phyloP scores from a whole-genome alignment of 2,888 invertebrate species.

The Apamea crenata region DNA sequence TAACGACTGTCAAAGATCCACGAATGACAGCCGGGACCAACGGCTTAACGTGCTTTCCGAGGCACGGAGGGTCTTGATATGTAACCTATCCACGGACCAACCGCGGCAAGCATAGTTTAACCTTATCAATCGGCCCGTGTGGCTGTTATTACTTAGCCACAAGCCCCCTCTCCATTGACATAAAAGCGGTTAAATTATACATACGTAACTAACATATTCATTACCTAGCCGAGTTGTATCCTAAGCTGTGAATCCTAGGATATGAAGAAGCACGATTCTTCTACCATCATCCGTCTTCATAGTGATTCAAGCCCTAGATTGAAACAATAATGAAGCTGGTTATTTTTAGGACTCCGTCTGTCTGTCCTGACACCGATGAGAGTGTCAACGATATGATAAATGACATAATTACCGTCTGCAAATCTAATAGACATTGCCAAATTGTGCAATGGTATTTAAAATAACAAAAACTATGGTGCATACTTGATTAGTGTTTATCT shows the following conservation, averaged over 20 bases:
- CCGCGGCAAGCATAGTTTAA: too few relatives aligned
- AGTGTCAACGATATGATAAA: constrained; percentile 65
- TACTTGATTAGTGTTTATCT: constrained; percentile 13
- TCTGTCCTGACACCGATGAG: constrained; percentile 47
- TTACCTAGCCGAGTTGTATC: constrained; percentile 15
- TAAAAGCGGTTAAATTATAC: neutral
- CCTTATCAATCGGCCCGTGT: too few relatives aligned
- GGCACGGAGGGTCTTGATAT: too few relatives aligned
- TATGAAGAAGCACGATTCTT: constrained; percentile 4
- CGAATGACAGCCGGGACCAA: too few relatives aligned
- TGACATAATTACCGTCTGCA: constrained; percentile 46
- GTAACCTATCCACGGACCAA: too few relatives aligned
- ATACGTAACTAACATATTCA: constrained; percentile 7
- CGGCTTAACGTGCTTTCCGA: too few relatives aligned
- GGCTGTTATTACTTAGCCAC: too few relatives aligned
- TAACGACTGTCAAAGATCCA: too few relatives aligned
- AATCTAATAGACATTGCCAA: constrained; percentile 62
- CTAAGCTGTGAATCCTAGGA: neutral
- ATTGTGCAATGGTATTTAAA: constrained; percentile 44
- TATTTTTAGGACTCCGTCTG: constrained; percentile 32
- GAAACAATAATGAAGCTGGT: neutral
- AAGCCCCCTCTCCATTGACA: neutral
- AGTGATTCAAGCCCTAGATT: neutral
- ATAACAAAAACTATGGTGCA: constrained; percentile 20
- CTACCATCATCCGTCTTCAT: neutral